Evolutionary conservation across 2,113 vertebrate genomes (phyloP), one percentile per base, ranked within the genome.

Genomic region (Caloenas nicobarica): DNA sequence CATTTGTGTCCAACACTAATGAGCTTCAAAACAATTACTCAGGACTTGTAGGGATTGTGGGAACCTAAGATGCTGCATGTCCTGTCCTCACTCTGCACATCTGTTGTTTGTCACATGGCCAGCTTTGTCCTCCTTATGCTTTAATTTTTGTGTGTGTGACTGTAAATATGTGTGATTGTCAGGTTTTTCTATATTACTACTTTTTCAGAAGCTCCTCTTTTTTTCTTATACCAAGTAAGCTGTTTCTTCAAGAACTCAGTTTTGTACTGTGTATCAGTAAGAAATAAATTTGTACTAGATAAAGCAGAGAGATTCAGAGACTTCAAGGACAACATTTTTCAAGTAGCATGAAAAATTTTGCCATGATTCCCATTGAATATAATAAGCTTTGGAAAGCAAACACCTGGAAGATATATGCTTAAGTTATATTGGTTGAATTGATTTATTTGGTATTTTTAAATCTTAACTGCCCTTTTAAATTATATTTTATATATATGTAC

Each of bases 1-100:
- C 0, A 0, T 66, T 82, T 88, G 16, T 54, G n/a, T 72, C 38
- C 48, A 48, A 8, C 4, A 65, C 24, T 19, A 70, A 65, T 16
- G 34, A 87, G 26, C 21, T 91, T 74, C 58, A 57, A 66, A 91
- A 58, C 56, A 64, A 28, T 77, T 42, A 25, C 28, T 76, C 11
- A 38, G 48, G 28, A 28, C 51, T 69, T 70, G 50, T 22, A 73
- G 58, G 42, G 60, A 70, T 29, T 87, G n/a, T 78, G 51, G 19
- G 16, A 84, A 58, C 13, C 6, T 36, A 70, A 48, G 51, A 48
- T 57, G 29, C 40, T 65, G 3, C 1, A 1, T 42, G n/a, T 50
- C 2, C 5, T 57, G 19, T 66, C 26, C 18, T 73, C 13, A 58
- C n/a, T 22, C 29, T 28, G 12, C 36, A 53, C 3, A 18, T 66